Percentiles rank a stretch among this genome's conserved stretches.
Conservation (phyloP, 2,888 invertebrate genomes). For the Polydrusus pterygomalis region DNA sequence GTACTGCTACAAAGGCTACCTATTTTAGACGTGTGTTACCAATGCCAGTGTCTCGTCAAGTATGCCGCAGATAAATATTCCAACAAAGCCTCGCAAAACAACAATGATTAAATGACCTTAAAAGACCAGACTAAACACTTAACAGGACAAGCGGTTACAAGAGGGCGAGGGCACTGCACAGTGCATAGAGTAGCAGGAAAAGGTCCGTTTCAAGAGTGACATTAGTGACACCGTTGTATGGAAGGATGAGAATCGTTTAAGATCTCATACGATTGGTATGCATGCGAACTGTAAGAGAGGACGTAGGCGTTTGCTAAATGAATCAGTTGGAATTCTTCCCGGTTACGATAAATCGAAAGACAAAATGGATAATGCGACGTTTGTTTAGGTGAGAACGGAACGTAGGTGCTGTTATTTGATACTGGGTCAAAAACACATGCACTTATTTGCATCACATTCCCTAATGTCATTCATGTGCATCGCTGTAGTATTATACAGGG, state of each 20-base stretch:
- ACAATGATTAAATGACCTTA: conserved; percentile 19
- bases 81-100: neutral
- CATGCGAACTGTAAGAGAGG: conserved; percentile 36
- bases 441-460: neutral
- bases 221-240: conserved; percentile 54
- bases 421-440: neutral
- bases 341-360: conserved; percentile 38
- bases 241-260: conserved; percentile 51
- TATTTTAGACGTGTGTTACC: neutral
- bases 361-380: conserved; percentile 23
- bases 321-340: conserved; percentile 39
- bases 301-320: conserved; percentile 40
- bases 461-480: no score
- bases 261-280: conserved; percentile 53
- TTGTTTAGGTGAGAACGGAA: conserved; percentile 18
- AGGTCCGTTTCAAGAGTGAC: conserved; percentile 48
- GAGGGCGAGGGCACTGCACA: no score
- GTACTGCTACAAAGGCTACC: neutral
- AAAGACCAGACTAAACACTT: conserved; percentile 26
- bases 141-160: conserved; percentile 28
- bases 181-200: conserved; percentile 46
- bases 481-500: neutral
- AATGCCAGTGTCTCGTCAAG: neutral
- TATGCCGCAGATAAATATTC: neutral
- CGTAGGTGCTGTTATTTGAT: neutral